Conservation (phyloP, 2,797 vertebrate genomes). For the Hemibagrus guttatus region DNA sequence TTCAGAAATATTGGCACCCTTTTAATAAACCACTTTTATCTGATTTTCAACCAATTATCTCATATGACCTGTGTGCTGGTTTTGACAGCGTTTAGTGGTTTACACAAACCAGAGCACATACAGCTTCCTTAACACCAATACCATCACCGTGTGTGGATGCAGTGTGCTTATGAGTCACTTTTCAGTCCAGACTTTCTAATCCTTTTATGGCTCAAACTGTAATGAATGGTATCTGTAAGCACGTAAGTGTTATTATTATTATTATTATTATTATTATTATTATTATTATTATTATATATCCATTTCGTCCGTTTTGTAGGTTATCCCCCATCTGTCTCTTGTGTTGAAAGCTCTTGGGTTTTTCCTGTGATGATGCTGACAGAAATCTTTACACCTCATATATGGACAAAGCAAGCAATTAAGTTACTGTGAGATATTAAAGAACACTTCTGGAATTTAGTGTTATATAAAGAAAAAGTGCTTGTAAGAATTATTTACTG, state of each 20-base stretch:
- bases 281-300: neutral
- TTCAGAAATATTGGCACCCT: constrained; percentile 4
- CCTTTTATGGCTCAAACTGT: neutral
- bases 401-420: neutral
- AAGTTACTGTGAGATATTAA: neutral
- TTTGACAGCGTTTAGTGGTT: neutral
- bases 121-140: neutral
- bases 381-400: neutral
- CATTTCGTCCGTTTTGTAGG: neutral
- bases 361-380: too few relatives aligned
- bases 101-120: neutral
- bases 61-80: neutral
- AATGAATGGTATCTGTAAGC: neutral
- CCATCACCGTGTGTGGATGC: neutral
- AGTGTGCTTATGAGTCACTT: neutral
- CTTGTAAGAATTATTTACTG: neutral
- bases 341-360: neutral
- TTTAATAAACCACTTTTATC: neutral
- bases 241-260: neutral
- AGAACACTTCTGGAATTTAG: neutral
- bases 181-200: constrained; percentile 1
- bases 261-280: too few relatives aligned
- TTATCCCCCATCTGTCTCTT: neutral
- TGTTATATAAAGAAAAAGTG: neutral
- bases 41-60: neutral